phyloP scores from a whole-genome alignment of 2,888 invertebrate species.

The Endotricha flammealis region DNA sequence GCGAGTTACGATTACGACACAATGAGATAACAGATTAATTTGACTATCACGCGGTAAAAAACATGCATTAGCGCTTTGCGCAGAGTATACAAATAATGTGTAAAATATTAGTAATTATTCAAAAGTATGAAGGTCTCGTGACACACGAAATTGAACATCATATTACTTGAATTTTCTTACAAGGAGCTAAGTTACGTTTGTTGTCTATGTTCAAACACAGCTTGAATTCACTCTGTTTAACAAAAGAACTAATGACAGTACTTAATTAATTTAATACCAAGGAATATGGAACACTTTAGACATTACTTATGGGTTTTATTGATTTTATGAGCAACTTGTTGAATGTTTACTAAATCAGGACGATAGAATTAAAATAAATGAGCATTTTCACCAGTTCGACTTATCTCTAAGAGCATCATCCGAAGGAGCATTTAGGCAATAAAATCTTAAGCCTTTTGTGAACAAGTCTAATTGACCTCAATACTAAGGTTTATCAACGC shows the following conservation, averaged over 20 bases:
- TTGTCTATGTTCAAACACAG: no score
- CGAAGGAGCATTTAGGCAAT: constrained; percentile 1
- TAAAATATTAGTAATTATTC: constrained; percentile 41
- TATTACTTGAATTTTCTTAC: no score
- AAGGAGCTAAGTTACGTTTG: constrained; percentile 16
- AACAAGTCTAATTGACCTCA: constrained; percentile 3
- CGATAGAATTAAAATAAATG: constrained; percentile 8
- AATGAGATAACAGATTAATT: constrained; percentile 68
- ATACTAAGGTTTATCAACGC: constrained; percentile 5
- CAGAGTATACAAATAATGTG: constrained; percentile 36
- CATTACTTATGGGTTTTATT: constrained; percentile 8
- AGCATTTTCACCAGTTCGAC: background rate
- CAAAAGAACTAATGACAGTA: no score
- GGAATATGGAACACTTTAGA: constrained; percentile 10
- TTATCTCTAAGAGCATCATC: background rate
- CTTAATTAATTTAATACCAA: no score
- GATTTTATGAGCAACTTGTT: constrained; percentile 51
- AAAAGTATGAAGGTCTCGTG: constrained; percentile 43
- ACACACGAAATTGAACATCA: constrained; percentile 29
- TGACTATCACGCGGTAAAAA: constrained; percentile 63
- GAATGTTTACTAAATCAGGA: constrained; percentile 48
- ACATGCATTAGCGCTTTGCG: constrained; percentile 63
- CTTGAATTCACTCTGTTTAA: no score
- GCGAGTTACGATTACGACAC: constrained; percentile 60
- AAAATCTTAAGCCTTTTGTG: constrained; percentile 1